Conservation (phyloP, 1,140 invertebrate genomes). For the Ceratina australensis region DNA sequence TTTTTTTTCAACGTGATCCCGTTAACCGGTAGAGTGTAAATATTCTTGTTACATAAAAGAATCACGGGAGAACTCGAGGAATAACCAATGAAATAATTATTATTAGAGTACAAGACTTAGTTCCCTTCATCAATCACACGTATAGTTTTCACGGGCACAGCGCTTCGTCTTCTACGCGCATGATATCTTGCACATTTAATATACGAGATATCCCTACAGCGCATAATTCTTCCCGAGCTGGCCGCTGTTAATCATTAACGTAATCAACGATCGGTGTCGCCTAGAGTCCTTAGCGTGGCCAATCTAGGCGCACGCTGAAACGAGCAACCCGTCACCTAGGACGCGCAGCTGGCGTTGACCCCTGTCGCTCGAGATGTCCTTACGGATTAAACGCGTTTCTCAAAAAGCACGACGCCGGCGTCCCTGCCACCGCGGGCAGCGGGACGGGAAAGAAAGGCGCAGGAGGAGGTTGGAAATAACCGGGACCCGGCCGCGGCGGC, state of each 20-base stretch:
- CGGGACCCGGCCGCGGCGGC: neutral
- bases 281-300: neutral
- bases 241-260: neutral
- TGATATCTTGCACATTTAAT: too few relatives aligned
- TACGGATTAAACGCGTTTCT: constrained; percentile 54
- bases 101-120: too few relatives aligned
- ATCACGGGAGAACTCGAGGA: too few relatives aligned
- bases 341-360: constrained; percentile 38
- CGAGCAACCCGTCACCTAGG: constrained; percentile 24
- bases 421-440: constrained; percentile 1
- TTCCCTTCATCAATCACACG: too few relatives aligned
- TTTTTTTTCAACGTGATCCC: neutral
- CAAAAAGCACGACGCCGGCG: constrained; percentile 39
- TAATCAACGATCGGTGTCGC: neutral
- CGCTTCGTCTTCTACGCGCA: too few relatives aligned
- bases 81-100: too few relatives aligned
- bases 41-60: too few relatives aligned
- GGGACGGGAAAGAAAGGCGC: constrained; percentile 22
- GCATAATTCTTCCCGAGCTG: neutral
- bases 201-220: too few relatives aligned
- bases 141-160: too few relatives aligned
- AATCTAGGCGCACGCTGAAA: constrained; percentile 4
- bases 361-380: constrained; percentile 50
- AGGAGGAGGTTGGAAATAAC: constrained; percentile 40
- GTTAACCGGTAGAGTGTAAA: too few relatives aligned